Evolutionary conservation across 2,888 invertebrate species (phyloP).

Genomic region (Alitta virens): DNA sequence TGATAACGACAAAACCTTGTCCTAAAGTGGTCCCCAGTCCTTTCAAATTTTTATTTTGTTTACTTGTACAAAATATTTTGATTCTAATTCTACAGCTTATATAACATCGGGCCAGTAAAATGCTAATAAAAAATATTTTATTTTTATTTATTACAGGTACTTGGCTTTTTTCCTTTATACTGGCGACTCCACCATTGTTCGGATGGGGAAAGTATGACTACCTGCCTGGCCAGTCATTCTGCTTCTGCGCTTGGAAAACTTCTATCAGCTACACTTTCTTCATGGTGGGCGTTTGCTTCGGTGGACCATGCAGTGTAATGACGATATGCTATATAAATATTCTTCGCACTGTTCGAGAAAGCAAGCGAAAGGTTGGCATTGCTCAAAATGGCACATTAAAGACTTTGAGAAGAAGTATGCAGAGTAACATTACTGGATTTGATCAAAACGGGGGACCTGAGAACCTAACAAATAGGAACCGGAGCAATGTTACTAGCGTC

Average conservation of each 20-base stretch:
- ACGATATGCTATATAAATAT: conserved; percentile 39
- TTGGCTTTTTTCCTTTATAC: conserved; percentile 31
- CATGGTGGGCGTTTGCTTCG: conserved; percentile 46
- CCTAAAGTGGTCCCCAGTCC: too few relatives aligned
- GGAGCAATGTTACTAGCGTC: neutral
- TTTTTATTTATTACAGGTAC: conserved; percentile 38
- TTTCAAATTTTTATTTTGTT: too few relatives aligned
- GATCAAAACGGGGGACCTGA: too few relatives aligned
- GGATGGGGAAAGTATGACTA: conserved; percentile 45
- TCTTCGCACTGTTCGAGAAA: conserved; percentile 32
- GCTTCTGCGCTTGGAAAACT: conserved; percentile 44
- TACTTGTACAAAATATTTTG: neutral
- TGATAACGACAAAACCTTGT: too few relatives aligned
- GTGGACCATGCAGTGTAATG: conserved; percentile 42
- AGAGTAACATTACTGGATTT: too few relatives aligned
- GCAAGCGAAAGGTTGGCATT: conserved; percentile 19
- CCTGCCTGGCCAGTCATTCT: conserved; percentile 37
- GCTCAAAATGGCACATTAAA: neutral
- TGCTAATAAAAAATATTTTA: neutral
- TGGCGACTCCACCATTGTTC: conserved; percentile 39
- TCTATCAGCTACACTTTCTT: conserved; percentile 42
- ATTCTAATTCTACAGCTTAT: neutral
- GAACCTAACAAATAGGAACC: too few relatives aligned
- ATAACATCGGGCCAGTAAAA: too few relatives aligned
- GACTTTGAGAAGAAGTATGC: too few relatives aligned